Evolutionary conservation across 1,140 invertebrate species (phyloP), one percentile per base, ranked within the genome.

Genomic region (Pristionchus pacificus): DNA sequence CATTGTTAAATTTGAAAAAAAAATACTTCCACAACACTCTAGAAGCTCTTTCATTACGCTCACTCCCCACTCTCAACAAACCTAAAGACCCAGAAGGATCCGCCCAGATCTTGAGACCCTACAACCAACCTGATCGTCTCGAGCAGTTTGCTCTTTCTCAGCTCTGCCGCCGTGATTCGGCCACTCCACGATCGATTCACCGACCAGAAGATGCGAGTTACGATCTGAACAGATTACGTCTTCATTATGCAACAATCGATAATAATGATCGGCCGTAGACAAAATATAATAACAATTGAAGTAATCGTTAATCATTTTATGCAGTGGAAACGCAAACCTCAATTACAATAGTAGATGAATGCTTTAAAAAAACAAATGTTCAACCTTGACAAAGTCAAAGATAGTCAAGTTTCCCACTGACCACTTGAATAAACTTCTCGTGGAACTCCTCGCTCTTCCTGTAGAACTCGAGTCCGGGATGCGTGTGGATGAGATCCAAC

Each of bases 401-500:
- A n/a, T n/a, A n/a, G n/a, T n/a, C n/a, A n/a, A n/a, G n/a, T n/a
- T n/a, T n/a, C n/a, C n/a, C 24, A 29, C 65, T 60, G 13, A 73
- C 71, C 10, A 83, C 81, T 64, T 81, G 77, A 55, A 75, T 76
- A 85, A 98, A 98, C 88, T 94, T 90, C 67, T 93, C 96, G 88
- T 98, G 96, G 86, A 98, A 99, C 87, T 98, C 95, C 15, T 91
- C 92, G 61, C 95, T 93, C 86, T 97, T 93, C 85, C 95, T 93
- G 19, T 98, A 88, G 87, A 98, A 98, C 58, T 90, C 93, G 68
- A 98, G 88, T 60, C 96, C 96, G 2, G 96, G 95, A 88, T 99
- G 95, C n/a, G 95, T 95, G 83, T 98, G 94, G 28, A 99, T 95
- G 1, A 99, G 92, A 86, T 99, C 97, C 87, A 98, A 92, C 59